Evolutionary conservation across 2,888 invertebrate species (phyloP).

Genomic region (Sipha maydis): DNA sequence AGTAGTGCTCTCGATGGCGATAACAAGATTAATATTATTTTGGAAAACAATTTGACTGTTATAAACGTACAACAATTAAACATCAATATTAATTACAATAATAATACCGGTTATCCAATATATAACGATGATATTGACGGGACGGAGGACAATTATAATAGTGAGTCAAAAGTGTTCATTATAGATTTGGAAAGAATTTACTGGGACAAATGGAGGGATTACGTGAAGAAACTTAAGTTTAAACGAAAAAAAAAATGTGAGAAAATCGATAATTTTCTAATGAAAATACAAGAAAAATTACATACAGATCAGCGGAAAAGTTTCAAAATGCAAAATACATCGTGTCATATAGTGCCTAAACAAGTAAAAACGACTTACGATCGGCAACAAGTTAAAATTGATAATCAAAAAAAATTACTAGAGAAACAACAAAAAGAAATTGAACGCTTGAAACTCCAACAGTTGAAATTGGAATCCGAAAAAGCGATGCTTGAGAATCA

Average conservation of each 20-base stretch:
- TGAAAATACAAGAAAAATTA: slow-evolving; percentile 43
- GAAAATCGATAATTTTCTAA: slow-evolving; percentile 38
- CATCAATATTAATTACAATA: background rate
- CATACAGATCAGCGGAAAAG: background rate
- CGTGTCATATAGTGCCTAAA: background rate
- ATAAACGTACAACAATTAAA: slow-evolving; percentile 42
- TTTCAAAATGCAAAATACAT: background rate
- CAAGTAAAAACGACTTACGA: slow-evolving; percentile 11
- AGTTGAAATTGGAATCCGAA: slow-evolving; percentile 51
- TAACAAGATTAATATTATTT: background rate
- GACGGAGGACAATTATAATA: background rate
- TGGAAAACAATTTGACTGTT: slow-evolving; percentile 38
- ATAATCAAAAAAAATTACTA: slow-evolving; percentile 48
- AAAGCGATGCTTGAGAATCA: slow-evolving; percentile 51
- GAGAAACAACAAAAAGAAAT: slow-evolving; percentile 49
- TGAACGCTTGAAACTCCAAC: slow-evolving; percentile 43
- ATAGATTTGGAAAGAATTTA: slow-evolving; percentile 33
- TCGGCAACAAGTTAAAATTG: slow-evolving; percentile 36
- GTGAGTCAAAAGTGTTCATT: background rate
- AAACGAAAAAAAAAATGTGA: background rate
- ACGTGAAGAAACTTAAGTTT: background rate
- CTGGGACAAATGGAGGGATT: slow-evolving; percentile 52
- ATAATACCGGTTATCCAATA: background rate
- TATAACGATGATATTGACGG: background rate
- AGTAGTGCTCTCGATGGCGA: background rate